A percentile compares a stretch with the other conserved stretches of the same genome.
Conservation (phyloP, 2,113 vertebrate species). For the Melanotaenia duboulayi region DNA sequence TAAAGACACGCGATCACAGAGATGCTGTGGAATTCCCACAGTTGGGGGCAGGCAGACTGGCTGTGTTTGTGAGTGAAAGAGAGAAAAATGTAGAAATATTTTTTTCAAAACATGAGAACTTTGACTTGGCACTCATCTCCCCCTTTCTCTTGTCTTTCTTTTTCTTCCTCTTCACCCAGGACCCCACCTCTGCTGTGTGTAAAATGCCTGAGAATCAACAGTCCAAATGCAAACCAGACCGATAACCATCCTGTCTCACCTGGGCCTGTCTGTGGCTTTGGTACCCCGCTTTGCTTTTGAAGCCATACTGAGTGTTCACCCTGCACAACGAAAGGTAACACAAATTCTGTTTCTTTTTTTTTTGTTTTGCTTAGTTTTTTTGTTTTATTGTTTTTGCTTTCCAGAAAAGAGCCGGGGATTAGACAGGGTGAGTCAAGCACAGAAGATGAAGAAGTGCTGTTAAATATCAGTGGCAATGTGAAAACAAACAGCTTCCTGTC, state of each 20-base stretch:
- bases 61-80: conserved; percentile 29
- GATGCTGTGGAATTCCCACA: conserved; percentile 91
- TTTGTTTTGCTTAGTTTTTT: too few species aligned
- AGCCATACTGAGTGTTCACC: conserved; percentile 56
- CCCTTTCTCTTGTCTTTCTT: conserved; percentile 37
- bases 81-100: conserved; percentile 70
- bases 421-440: conserved; percentile 36
- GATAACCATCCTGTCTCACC: conserved; percentile 71
- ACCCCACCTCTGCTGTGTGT: conserved; percentile 30
- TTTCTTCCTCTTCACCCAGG: conserved; percentile 19
- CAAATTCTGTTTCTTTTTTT: conserved; percentile 46
- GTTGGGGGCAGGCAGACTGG: conserved; percentile 61
- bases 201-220: conserved; percentile 73
- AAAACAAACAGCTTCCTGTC: conserved; percentile 66
- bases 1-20: conserved; percentile 94
- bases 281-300: conserved; percentile 55
- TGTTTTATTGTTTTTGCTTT: not conserved
- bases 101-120: conserved; percentile 74
- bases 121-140: conserved; percentile 75
- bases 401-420: conserved; percentile 23
- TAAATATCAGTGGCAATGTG: conserved; percentile 63
- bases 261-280: conserved; percentile 68
- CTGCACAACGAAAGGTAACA: conserved; percentile 42
- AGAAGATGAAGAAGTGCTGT: conserved; percentile 51
- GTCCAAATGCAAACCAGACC: conserved; percentile 87